phyloP scores from a whole-genome alignment of 2,113 vertebrate genomes.

The Pollimyrus isidori region DNA sequence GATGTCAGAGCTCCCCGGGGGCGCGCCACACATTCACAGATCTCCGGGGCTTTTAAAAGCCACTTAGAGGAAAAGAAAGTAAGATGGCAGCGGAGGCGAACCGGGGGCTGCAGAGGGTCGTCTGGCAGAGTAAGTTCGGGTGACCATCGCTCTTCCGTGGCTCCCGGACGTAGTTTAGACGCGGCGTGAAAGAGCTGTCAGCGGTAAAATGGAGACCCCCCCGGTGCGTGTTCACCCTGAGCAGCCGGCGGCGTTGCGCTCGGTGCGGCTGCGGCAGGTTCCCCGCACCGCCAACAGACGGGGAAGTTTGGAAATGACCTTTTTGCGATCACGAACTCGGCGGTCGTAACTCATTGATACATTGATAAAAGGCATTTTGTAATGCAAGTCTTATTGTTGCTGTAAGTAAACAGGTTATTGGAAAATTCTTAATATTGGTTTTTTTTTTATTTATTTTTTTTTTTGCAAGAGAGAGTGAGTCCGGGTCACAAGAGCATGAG shows the following conservation, averaged over 20 bases:
- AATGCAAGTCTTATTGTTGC: not conserved
- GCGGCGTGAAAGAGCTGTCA: not conserved
- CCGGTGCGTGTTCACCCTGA: not conserved
- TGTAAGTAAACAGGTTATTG: not conserved
- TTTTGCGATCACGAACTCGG: not conserved
- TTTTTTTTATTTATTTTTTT: not conserved
- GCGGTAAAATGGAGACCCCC: not conserved
- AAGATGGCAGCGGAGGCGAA: constrained; percentile 60
- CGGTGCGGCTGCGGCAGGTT: not conserved
- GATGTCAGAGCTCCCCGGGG: not conserved
- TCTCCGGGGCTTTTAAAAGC: constrained; percentile 1
- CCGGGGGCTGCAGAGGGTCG: constrained; percentile 55
- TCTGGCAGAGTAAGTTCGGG: constrained; percentile 67
- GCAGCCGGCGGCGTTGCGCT: not conserved
- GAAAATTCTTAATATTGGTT: not conserved
- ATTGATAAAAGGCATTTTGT: not conserved
- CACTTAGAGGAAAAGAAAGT: constrained; percentile 1
- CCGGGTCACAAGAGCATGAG: not conserved
- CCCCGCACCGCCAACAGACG: not conserved
- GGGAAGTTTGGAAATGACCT: not conserved
- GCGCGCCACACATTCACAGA: constrained; percentile 29
- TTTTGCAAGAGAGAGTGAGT: not conserved
- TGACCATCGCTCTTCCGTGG: not conserved
- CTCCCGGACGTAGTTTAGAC: not conserved
- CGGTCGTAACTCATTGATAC: not conserved